Evolutionary conservation across 2,113 vertebrate genomes (phyloP).

Genomic region (Oncorhynchus clarkii): DNA sequence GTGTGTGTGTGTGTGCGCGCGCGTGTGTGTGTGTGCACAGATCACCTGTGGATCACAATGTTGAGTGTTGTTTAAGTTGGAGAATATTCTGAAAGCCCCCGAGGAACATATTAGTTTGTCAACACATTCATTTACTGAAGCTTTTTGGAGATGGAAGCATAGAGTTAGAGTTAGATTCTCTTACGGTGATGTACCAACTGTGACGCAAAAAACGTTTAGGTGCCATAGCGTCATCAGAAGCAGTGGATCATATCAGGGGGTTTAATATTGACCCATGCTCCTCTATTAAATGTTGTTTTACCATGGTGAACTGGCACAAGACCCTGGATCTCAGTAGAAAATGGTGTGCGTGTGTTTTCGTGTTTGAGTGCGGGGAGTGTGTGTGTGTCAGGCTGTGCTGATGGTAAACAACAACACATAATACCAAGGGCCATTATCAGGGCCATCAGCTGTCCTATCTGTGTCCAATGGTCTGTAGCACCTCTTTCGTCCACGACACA

Average conservation of each 20-base stretch:
- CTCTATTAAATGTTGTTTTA: not conserved
- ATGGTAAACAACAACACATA: slow-evolving; percentile 38
- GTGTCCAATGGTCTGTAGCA: slow-evolving; percentile 30
- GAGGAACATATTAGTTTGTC: not conserved
- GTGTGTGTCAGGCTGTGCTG: slow-evolving; percentile 2
- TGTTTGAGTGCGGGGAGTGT: not conserved
- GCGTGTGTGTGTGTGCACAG: not conserved
- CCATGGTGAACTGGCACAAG: not conserved
- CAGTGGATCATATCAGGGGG: not conserved
- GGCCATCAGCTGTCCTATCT: slow-evolving; percentile 21
- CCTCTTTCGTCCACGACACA: slow-evolving; percentile 23
- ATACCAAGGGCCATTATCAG: slow-evolving; percentile 30
- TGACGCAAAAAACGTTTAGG: not conserved
- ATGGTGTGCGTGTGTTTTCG: not conserved
- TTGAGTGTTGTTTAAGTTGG: not conserved
- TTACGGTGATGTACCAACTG: no score
- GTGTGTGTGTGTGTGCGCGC: no score
- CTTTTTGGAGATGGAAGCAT: not conserved
- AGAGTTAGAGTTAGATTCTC: no score
- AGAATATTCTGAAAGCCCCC: not conserved
- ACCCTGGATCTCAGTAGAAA: no score
- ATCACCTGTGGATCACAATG: not conserved
- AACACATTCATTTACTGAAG: no score
- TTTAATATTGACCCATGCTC: not conserved
- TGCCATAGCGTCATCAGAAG: not conserved